Evolutionary conservation across 2,797 vertebrate species (phyloP), one percentile per base, ranked within the genome.

Genomic region (Threskiornis aethiopicus): DNA sequence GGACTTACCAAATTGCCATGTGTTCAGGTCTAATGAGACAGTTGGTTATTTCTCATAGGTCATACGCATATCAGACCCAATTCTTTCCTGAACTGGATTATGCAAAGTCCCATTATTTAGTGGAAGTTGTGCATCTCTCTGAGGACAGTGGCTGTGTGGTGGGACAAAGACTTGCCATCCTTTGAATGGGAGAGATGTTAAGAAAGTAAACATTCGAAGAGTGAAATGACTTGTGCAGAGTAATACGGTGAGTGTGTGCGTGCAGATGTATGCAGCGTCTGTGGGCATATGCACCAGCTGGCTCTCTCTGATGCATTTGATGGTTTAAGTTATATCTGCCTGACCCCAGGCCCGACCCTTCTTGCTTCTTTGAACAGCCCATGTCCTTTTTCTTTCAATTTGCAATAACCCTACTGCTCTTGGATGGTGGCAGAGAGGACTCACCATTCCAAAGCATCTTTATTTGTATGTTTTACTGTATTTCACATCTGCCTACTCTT

Each of bases 21-120:
- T 72, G 29, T 6, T n/a, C n/a, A n/a, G 16, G 35, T 52, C 24
- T n/a, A 8, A 33, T 42, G 25, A 64, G 20, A 16, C 5, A 15
- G 26, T 21, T 58, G 41, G 51, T 47, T 57, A 12, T 67, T 82
- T 90, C 69, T 76, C 11, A 0, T 1, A 15, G 55, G 5, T 14
- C 19, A 4, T 3, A 1, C 2, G 0, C 7, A 0, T 19, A 5
- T 11, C 78, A 91, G 47, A 37, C 28, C 20, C 12, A 24, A 5
- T 51, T 79, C 25, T 62, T 55, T 70, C 69, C 77, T 62, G 35
- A 70, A 17, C 15, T 28, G 16, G 11, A 21, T 39, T 69, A 4
- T 57, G 35, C 33, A 16, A 52, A 61, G 25, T 31, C 19, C 39
- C 14, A 2, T 41, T 39, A 3, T 6, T 44, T 37, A 54, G 21